Percentiles rank a stretch among this genome's conserved stretches.
Conservation (phyloP, 92 coral and sea anemone genomes). For the Epizoanthus illoricatus region DNA sequence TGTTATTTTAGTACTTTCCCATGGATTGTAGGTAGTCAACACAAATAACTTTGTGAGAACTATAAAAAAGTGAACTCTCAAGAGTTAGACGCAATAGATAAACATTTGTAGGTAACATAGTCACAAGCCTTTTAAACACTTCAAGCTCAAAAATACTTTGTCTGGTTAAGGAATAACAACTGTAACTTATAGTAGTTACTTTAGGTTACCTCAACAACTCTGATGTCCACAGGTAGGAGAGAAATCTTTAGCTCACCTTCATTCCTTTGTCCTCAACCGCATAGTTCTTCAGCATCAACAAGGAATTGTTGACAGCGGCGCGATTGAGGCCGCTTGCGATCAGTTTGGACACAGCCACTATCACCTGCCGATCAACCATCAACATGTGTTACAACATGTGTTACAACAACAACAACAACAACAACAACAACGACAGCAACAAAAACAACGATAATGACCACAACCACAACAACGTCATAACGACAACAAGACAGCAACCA, state of each 20-base stretch:
- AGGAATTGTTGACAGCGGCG: conserved; percentile 80
- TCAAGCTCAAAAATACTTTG: too few species aligned
- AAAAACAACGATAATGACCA: too few species aligned
- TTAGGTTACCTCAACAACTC: background rate
- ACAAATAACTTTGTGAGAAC: too few species aligned
- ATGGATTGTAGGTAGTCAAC: too few species aligned
- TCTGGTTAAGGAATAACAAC: too few species aligned
- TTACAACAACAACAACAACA: background rate
- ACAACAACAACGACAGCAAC: background rate
- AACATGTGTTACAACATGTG: background rate
- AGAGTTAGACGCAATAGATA: too few species aligned
- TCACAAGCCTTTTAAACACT: too few species aligned
- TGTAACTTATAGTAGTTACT: too few species aligned
- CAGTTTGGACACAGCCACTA: conserved; percentile 95
- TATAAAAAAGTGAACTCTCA: too few species aligned
- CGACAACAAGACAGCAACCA: background rate
- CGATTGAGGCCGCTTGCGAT: conserved; percentile 93
- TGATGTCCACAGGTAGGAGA: background rate
- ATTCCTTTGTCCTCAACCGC: conserved; percentile 92
- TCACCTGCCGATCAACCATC: conserved; percentile 57
- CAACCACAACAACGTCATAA: background rate
- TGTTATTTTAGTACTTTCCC: too few species aligned
- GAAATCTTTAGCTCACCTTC: conserved; percentile 58
- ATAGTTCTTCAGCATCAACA: conserved; percentile 83
- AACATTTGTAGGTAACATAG: too few species aligned